Evolutionary conservation across 2,797 vertebrate species (phyloP), one percentile per base, ranked within the genome.

Genomic region (Huso huso): DNA sequence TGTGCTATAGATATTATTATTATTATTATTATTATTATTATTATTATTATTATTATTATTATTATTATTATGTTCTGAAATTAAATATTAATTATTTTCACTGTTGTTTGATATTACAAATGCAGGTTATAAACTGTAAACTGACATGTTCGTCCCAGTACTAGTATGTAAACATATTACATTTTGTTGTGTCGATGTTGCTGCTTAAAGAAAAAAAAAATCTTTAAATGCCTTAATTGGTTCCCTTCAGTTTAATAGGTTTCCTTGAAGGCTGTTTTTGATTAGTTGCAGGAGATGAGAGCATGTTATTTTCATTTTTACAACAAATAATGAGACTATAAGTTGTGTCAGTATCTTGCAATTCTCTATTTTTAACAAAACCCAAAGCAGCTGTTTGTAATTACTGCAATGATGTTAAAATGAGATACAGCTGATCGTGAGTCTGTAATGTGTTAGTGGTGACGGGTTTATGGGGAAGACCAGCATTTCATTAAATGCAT

Each of bases 401-500:
- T 86, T 85, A 87, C 62, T 79, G 79, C 73, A 74, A 69, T 75
- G 74, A 84, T 82, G 80, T 83, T 79, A 82, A 82, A 85, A 86
- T 81, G 74, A 77, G 77, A 84, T 79, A 74, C 80, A 85, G 81
- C 80, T 81, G 84, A 85, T 78, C 73, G 73, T 73, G 66, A 77
- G 73, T 74, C 83, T 83, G 82, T 79, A 79, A 78, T 77, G 85
- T 78, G 80, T 88, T 86, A 86, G 78, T 9, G 70, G 75, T 78
- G 78, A 81, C 76, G 73, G 78, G 82, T 78, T 78, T 83, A 81
- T 78, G 73, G 80, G 37, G 37, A 37, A 37, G 37, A 84, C 77
- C 75, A 82, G 81, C 80, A 81, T 81, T 84, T 87, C 81, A 86
- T 87, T 81, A 82, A 83, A 83, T 76, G 63, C 84, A 83, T 78